A percentile compares a stretch with the other conserved stretches of the same genome.
Conservation (phyloP, 2,888 invertebrate genomes). For the Trilocha varians region DNA sequence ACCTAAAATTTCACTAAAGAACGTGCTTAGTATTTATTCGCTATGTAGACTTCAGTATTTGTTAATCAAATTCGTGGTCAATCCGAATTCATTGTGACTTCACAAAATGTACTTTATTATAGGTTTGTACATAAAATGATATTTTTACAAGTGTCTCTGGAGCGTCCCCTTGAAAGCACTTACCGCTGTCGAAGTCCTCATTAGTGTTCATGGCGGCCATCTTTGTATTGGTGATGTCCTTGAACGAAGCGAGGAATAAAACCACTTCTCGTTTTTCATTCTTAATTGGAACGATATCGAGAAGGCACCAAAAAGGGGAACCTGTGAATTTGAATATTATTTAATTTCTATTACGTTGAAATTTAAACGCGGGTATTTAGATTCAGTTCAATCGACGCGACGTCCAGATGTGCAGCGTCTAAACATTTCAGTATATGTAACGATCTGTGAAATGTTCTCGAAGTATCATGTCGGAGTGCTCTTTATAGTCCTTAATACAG, state of each 20-base stretch:
- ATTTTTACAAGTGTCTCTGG: constrained; percentile 29
- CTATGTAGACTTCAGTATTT: not conserved
- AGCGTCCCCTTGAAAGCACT: constrained; percentile 54
- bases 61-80: constrained; percentile 12
- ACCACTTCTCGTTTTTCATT: constrained; percentile 98
- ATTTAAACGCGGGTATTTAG: constrained; percentile 14
- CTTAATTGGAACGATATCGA: constrained; percentile 98
- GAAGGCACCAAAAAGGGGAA: constrained; percentile 93
- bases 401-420: not conserved
- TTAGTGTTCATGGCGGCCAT: constrained; percentile 88
- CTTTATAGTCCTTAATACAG: constrained; percentile 16
- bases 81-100: constrained; percentile 6
- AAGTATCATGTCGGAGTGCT: constrained; percentile 13
- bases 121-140: constrained; percentile 22
- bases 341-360: constrained; percentile 19
- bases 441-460: constrained; percentile 1
- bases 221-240: constrained; percentile 95
- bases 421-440: not conserved
- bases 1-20: constrained; percentile 50
- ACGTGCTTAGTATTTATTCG: constrained; percentile 42
- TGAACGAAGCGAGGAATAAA: constrained; percentile 95
- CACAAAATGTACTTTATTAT: constrained; percentile 20
- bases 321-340: constrained; percentile 71
- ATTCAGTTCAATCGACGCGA: constrained; percentile 7
- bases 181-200: constrained; percentile 90